A percentile compares a stretch with the other conserved stretches of the same genome.
phyloP scores from a whole-genome alignment of 1,140 invertebrate genomes.

The Sycobia sp. region DNA sequence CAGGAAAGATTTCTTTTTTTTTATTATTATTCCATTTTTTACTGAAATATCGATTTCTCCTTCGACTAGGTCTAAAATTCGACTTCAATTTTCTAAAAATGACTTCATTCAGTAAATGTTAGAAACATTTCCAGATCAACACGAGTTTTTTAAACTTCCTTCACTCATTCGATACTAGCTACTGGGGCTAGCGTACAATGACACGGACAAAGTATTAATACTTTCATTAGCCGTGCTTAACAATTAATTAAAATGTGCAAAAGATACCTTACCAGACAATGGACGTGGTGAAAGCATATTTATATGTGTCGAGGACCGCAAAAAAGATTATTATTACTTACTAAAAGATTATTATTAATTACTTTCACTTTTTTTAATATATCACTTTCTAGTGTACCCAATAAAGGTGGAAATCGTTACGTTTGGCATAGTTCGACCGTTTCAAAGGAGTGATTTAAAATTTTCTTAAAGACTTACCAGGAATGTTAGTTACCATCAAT shows the following conservation, averaged over 20 bases:
- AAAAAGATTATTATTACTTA: neutral
- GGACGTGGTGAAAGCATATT: neutral
- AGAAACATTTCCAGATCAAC: neutral
- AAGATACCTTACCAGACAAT: neutral
- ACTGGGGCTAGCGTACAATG: neutral
- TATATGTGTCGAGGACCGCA: neutral
- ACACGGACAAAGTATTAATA: neutral
- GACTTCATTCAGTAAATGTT: neutral
- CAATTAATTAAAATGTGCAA: neutral
- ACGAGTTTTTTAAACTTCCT: neutral
- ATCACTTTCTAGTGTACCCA: neutral
- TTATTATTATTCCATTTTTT: no score
- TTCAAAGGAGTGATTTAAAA: neutral
- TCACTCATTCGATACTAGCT: neutral
- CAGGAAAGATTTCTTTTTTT: no score
- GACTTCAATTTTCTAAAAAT: neutral
- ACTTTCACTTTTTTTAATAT: neutral
- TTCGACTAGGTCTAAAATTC: neutral
- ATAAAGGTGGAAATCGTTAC: neutral
- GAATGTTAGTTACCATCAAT: neutral
- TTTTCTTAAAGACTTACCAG: neutral
- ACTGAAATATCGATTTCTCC: no score
- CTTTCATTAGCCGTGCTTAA: neutral
- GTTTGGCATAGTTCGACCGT: neutral
- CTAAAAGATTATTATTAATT: no score